Evolutionary conservation across 2,797 vertebrate species (phyloP).

Genomic region (Schizopygopsis malacanthus): DNA sequence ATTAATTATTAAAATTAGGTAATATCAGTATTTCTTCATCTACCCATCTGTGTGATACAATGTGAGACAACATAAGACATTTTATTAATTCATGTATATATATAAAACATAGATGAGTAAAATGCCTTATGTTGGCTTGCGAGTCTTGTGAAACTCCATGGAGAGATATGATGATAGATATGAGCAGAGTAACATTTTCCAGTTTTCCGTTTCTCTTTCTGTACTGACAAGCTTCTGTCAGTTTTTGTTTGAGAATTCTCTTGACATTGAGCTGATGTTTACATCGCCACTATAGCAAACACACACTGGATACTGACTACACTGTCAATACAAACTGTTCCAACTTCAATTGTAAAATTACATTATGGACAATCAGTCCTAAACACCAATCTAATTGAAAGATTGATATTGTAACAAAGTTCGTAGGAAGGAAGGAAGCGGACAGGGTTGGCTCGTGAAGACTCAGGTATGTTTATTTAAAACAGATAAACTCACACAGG

Average conservation of each 20-base stretch:
- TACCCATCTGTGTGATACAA: not conserved
- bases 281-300: not conserved
- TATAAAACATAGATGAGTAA: not conserved
- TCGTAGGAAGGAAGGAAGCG: no score
- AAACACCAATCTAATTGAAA: not conserved
- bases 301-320: not conserved
- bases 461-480: no score
- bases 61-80: no score
- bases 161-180: not conserved
- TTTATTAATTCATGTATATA: not conserved
- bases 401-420: no score
- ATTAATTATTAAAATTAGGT: not conserved
- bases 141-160: not conserved
- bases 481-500: no score
- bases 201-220: not conserved
- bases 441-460: no score
- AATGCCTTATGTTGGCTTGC: not conserved
- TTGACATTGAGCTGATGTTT: constrained; percentile 1
- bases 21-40: not conserved
- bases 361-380: not conserved
- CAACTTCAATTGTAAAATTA: not conserved
- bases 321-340: not conserved
- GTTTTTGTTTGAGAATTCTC: not conserved
- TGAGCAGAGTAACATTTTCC: not conserved
- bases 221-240: not conserved